phyloP scores from a whole-genome alignment of 2,888 invertebrate genomes.

The Coleophora flavipennella region DNA sequence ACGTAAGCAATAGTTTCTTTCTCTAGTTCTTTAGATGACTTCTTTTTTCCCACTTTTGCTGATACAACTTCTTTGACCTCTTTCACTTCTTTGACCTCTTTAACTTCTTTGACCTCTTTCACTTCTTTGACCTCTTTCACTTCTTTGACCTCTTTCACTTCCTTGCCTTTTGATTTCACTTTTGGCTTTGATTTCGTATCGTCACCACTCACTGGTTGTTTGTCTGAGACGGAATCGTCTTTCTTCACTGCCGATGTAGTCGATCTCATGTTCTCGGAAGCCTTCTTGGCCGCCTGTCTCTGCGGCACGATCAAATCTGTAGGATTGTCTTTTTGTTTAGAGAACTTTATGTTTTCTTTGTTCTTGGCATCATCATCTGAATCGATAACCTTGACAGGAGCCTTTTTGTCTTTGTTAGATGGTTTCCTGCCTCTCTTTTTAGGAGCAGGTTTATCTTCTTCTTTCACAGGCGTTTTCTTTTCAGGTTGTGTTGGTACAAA shows the following conservation, averaged over 20 bases:
- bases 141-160: constrained; percentile 42
- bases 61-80: constrained; percentile 37
- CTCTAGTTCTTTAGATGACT: constrained; percentile 70
- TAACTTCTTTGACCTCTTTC: constrained; percentile 45
- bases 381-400: constrained; percentile 30
- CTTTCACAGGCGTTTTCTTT: constrained; percentile 32
- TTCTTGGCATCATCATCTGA: constrained; percentile 63
- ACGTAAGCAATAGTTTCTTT: constrained; percentile 85
- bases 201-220: constrained; percentile 37
- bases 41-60: constrained; percentile 60
- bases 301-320: constrained; percentile 91
- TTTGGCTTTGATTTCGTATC: constrained; percentile 51
- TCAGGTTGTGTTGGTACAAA: constrained; percentile 74
- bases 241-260: constrained; percentile 66
- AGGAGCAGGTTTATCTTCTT: constrained; percentile 46
- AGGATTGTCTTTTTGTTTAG: constrained; percentile 73
- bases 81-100: too few relatives aligned
- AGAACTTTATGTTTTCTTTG: constrained; percentile 60
- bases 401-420: constrained; percentile 57
- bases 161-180: constrained; percentile 58
- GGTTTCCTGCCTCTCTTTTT: constrained; percentile 62
- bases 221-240: constrained; percentile 45
- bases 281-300: constrained; percentile 91
- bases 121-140: constrained; percentile 49
- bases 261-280: constrained; percentile 87